phyloP scores from a whole-genome alignment of 2,888 invertebrate genomes.

The Eilema caniola region DNA sequence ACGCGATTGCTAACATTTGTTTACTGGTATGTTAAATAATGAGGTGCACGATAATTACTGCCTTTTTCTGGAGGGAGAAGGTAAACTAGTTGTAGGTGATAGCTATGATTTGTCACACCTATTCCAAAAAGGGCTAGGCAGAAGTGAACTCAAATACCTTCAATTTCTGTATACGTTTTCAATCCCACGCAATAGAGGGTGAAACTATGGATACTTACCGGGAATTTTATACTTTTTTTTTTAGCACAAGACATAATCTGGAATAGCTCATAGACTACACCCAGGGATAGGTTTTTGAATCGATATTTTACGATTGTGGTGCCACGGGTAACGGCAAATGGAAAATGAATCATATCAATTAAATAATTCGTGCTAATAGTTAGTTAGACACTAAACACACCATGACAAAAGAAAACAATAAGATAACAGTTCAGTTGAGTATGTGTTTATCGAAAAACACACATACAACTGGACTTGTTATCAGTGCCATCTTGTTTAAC shows the following conservation, averaged over 20 bases:
- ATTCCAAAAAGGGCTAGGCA: neutral
- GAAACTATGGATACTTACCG: too few species aligned
- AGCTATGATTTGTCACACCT: neutral
- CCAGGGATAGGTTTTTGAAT: too few species aligned
- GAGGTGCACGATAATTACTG: slow-evolving; percentile 10
- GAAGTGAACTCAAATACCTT: too few species aligned
- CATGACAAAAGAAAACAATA: neutral
- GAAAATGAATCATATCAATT: too few species aligned
- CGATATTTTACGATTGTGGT: too few species aligned
- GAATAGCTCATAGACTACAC: too few species aligned
- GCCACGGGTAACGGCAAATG: too few species aligned
- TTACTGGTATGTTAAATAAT: slow-evolving; percentile 14
- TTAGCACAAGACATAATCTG: too few species aligned
- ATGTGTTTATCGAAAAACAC: neutral
- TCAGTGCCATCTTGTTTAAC: slow-evolving; percentile 48
- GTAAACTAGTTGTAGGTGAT: neutral
- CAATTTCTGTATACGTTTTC: too few species aligned
- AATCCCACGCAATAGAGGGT: too few species aligned
- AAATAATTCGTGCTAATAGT: too few species aligned
- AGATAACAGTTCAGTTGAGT: neutral
- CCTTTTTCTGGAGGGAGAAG: neutral
- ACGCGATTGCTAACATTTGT: slow-evolving; percentile 46
- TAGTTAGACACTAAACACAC: neutral
- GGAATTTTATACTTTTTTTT: too few species aligned
- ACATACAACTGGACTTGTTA: slow-evolving; percentile 24